Evolutionary conservation across 2,113 vertebrate species (phyloP), one percentile per base, ranked within the genome.

Genomic region (Rousettus leschenaultii): DNA sequence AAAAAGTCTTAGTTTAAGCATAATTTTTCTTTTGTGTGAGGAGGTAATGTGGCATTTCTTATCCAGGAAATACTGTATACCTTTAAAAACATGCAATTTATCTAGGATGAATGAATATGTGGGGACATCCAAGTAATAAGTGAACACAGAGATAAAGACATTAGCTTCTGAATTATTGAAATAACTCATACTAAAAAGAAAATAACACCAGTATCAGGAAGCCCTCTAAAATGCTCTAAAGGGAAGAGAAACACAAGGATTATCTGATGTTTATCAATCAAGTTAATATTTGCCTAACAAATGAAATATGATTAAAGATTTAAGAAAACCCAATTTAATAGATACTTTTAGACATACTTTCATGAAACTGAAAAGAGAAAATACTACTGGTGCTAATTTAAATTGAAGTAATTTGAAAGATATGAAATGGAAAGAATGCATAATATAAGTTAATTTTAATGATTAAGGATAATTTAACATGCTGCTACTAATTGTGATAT

Each of bases 231-330:
- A 73, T 53, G 35, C 12, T 61, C 21, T 2, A 10, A 96, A 98
- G 91, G 40, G 9, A 66, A 93, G 61, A 91, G 35, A 48, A 96
- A 98, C 98, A 96, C 74, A 96, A 94, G 53, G 86, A 98, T 98
- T 94, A 97, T 80, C 61, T 86, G 71, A 61, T 92, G 33, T 95
- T 98, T 95, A 86, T 89, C 55, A 82, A 93, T 96, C 66, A 86
- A 96, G 75, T 97, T 97, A 95, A 96, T 97, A 97, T 97, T 98
- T 98, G 93, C 83, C 48, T 91, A 96, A 97, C 55, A 96, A 61
- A 94, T 96, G 86, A 85, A 97, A 95, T 96, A 55, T 89, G 89
- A 97, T 71, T 94, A 96, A 63, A 74, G 83, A 98, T 98, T 98
- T 97, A 96, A 94, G 89, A 95, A 94, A 96, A 94, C 63, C 85